Evolutionary conservation across 2,797 vertebrate genomes (phyloP), one percentile per base, ranked within the genome.

Genomic region (Glyptemys insculpta): DNA sequence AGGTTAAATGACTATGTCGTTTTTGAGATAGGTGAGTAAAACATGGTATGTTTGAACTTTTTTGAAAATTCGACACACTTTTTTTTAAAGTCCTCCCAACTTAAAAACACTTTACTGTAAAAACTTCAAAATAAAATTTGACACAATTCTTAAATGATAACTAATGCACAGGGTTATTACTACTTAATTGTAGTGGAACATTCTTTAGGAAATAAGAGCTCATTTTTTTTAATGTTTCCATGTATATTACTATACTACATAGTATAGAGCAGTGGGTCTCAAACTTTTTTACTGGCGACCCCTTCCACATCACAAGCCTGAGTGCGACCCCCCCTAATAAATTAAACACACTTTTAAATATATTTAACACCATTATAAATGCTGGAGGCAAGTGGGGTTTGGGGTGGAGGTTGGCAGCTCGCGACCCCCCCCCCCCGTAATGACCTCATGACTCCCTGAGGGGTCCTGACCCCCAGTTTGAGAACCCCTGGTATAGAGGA

Each of bases 151-250:
- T 83, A 76, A 91, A 91, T 56, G 79, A 53, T 72, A 94, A 76
- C 57, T 95, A 94, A 95, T 29, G 83, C 79, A 92, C 56, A 27
- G 47, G 83, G 90, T 92, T 93, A 95, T 86, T 94, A 88, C 94
- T 97, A 96, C 92, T 95, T 95, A 91, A 89, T 37, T 79, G 62
- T 62, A 92, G n/a, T 72, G 50, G 78, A 91, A 91, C 1, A 0
- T 81, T 93, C 8, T 31, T 88, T 81, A 72, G 37, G 21, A 72
- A 72, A 41, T 72, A 41, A 72, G 18, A 72, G n/a, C 68, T 72
- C 29, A 4, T 62, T 15, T 62, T 62, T 62, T 31, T 14, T 7
- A 34, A 94, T 95, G 82, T 37, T 94, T 86, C n/a, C 34, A 23
- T n/a, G 50, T 41, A 49, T 91, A 85, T 15, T 88, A n/a, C 12